phyloP scores from a whole-genome alignment of 1,140 invertebrate genomes.

The Cydia fagiglandana region DNA sequence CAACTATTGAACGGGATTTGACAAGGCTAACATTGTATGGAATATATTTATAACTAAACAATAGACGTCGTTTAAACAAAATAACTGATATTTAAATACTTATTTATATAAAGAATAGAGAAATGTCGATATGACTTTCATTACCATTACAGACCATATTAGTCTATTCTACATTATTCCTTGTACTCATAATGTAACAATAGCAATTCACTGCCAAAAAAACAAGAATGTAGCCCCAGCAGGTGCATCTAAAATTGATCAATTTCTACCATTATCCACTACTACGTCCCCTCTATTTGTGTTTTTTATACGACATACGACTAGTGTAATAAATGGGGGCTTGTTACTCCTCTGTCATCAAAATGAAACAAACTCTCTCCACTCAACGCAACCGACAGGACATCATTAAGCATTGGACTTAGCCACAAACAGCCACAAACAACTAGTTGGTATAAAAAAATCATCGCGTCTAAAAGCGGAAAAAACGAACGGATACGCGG shows the following conservation, averaged over 20 bases:
- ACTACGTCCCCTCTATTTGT: background rate
- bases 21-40: constrained; percentile 30
- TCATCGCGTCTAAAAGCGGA: constrained; percentile 47
- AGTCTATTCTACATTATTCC: too few species aligned
- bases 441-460: constrained; percentile 42
- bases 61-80: background rate
- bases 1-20: constrained; percentile 34
- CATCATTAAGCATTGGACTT: constrained; percentile 49
- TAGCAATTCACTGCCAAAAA: too few species aligned
- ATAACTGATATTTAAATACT: too few species aligned
- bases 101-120: too few species aligned
- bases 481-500: constrained; percentile 40
- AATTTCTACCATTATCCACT: too few species aligned
- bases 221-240: too few species aligned
- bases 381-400: constrained; percentile 38
- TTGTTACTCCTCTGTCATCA: background rate
- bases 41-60: constrained; percentile 11
- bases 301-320: background rate
- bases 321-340: background rate
- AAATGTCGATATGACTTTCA: too few species aligned
- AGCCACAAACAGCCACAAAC: constrained; percentile 41
- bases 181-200: too few species aligned
- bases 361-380: constrained; percentile 28
- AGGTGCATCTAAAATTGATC: too few species aligned
- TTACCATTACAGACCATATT: too few species aligned